phyloP scores from a whole-genome alignment of 2,797 vertebrate species.

The Myotis pilosus region DNA sequence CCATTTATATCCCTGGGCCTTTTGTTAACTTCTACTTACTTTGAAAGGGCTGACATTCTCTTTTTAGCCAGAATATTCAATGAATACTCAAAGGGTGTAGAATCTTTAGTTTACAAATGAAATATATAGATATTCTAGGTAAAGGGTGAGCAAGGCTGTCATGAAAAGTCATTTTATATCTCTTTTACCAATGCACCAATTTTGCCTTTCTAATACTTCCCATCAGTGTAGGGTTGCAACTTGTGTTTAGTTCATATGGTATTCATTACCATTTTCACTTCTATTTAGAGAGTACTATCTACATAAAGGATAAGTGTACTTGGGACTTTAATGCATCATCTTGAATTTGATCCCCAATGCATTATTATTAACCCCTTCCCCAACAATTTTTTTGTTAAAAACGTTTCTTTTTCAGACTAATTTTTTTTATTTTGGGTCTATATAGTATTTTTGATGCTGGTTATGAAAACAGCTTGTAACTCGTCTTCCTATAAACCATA shows the following conservation, averaged over 20 bases:
- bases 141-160: neutral
- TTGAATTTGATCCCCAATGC: neutral
- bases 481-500: no score
- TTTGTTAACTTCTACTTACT: neutral
- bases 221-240: neutral
- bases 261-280: neutral
- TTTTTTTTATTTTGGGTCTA: no score
- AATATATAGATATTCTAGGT: neutral
- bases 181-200: neutral
- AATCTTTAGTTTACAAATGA: neutral
- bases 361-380: neutral
- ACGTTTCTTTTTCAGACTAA: no score
- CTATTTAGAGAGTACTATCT: neutral
- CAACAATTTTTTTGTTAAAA: no score
- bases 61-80: neutral
- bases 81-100: neutral
- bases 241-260: neutral
- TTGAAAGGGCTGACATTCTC: neutral
- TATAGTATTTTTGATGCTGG: no score
- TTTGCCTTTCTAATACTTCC: neutral
- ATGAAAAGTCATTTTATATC: neutral
- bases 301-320: neutral
- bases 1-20: neutral
- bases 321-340: neutral
- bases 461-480: no score